phyloP scores from a whole-genome alignment of 2,888 invertebrate species.

The Clanis bilineata region DNA sequence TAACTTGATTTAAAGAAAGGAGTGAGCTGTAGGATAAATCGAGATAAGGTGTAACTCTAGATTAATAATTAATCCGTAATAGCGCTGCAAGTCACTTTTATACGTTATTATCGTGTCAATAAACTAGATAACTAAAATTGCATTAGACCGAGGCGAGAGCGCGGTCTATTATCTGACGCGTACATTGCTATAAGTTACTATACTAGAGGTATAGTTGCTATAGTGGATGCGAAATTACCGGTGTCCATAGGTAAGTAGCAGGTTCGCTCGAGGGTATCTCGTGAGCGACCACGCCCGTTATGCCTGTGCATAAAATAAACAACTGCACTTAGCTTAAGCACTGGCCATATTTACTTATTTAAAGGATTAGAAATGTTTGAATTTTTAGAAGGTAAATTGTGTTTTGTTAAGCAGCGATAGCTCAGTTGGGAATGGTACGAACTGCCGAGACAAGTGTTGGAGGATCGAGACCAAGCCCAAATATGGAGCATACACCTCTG shows the following conservation, averaged over 20 bases:
- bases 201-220: constrained; percentile 16
- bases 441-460: too few species aligned
- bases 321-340: constrained; percentile 26
- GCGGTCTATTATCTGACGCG: constrained; percentile 29
- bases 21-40: too few species aligned
- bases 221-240: constrained; percentile 38
- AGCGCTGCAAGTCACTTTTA: too few species aligned
- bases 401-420: too few species aligned
- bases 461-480: too few species aligned
- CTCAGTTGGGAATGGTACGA: too few species aligned
- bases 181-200: not conserved
- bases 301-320: constrained; percentile 42
- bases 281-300: constrained; percentile 63
- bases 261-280: constrained; percentile 47
- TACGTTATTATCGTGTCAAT: constrained; percentile 6
- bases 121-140: constrained; percentile 13
- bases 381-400: too few species aligned
- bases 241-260: constrained; percentile 49
- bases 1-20: too few species aligned
- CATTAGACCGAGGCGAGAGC: constrained; percentile 16
- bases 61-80: too few species aligned
- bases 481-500: too few species aligned
- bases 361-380: too few species aligned
- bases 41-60: too few species aligned
- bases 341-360: not conserved